Evolutionary conservation across 2,797 vertebrate species (phyloP), one percentile per base, ranked within the genome.

Genomic region (Siniperca undulata): DNA sequence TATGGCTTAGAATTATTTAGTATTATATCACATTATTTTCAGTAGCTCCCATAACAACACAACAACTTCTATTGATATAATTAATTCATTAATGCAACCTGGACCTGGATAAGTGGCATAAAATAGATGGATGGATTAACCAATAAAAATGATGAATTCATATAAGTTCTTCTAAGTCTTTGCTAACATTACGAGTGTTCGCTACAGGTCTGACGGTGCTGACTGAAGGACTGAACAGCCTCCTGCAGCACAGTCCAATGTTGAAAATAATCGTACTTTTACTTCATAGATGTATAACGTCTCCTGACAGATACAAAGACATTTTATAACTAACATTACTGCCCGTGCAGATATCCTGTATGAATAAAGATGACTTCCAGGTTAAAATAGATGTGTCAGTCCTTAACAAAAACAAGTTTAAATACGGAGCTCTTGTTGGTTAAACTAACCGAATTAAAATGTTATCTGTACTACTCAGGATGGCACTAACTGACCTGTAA

Each of bases 401-500:
- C 24, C 14, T 22, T 13, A 38, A 53, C 3, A 55, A 24, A 70
- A 42, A 30, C 4, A 13, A 1, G 13, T 58, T 72, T 36, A 3
- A 48, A 16, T 36, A 11, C 7, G 1, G 20, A 27, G n/a, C 69
- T 42, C 5, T 44, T 58, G 3, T 10, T 16, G 48, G 22, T 19
- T 36, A 12, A 48, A n/a, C 13, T 5, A 11, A 11, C 12, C 12
- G 5, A 40, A 42, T 30, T n/a, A 5, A 64, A 74, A 58, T 42
- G 40, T 42, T 42, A 12, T 30, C 17, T 58, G 55, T 22, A 5
- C 5, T 20, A 24, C 60, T 53, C 46, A 50, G 9, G 14, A 30
- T 7, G 46, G 3, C 24, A 50, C 17, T 24, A 70, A 75, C 93
- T 88, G 88, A 99, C 98, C 97, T 91, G 96, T 92, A 69, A 94